Base-by-base conservation (phyloP, 2,113 vertebrate species). In the Pica pica region DNA sequence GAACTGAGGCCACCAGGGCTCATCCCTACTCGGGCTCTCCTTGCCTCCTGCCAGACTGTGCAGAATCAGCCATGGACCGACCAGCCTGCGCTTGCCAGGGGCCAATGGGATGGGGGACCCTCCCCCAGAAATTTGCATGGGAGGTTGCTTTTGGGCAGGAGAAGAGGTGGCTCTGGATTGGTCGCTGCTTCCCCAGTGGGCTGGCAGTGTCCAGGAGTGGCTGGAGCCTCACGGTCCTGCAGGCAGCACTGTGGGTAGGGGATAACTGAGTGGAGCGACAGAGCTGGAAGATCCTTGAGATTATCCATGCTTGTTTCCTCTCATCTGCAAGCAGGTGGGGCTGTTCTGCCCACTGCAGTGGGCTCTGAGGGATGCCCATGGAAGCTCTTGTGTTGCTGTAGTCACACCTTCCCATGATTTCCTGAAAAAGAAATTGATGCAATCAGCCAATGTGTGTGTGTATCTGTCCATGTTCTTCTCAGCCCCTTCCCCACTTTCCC, bases 41-140 rank as follows among this genome's bases (percentile, higher is more conserved):
- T 1, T 2, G 4, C 7, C 23, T 46, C 22, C 44, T 5, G 17
- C 14, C 1, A 1, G 23, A 8, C 10, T 3, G 2, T 0, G 0
- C 2, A 23, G 33, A 28, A 10, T 11, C 50, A 47, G 15, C 13
- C 30, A 22, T 2, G 3, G 42, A 24, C 33, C 2, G 15, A 33
- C 33, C 16, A 26, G 12, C 2, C 12, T 10, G 33, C 14, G 21
- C 9, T 3, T 18, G 39, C 30, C 8, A 7, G 41, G 17, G 44
- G 11, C 20, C 79, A 41, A 59, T 30, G 24, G 13, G 8, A 21
- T 30, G 14, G 42, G 46, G 37, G 20, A 77, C 16, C 37, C 4
- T 0, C 19, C 9, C 37, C 24, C 14, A 53, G 3, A 5, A 22
- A 14, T 68, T 60, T 64, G 10, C 35, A 52, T 39, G 9, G 55